Base-by-base conservation (phyloP, 2,888 invertebrate species). In the Osmoderma eremita region DNA sequence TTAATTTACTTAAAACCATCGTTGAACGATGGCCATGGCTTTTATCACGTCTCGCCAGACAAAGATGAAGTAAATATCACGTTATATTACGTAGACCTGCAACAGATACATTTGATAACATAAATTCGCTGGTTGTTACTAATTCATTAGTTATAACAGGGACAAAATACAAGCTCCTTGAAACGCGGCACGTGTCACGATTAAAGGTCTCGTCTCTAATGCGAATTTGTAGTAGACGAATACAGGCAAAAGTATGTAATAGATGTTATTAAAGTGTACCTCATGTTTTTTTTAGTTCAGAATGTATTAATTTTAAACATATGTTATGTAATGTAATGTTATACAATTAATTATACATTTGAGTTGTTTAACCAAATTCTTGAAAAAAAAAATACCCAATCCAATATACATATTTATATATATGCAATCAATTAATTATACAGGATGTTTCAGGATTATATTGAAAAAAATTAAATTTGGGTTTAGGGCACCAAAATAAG, bases 101-200 rank as follows among this genome's bases (percentile, higher is more conserved):
- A 13, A 17, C 13, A 58, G 13, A 58, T 45, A 42, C 10, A 30
- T 30, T 36, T 13, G 30, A 58, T 58, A 45, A 24, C 42, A 42
- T 58, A 58, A 58, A 17, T 58, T 58, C 12, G 45, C 30, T 45
- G n/a, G 13, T 58, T 42, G 15, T 58, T 58, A 58, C n/a, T 42
- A 45, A 45, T 24, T 22, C 24, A 58, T 24, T 45, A 24, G 17
- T 42, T 45, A 24, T 8, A 24, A 45, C 42, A 45, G 45, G 17
- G 24, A 58, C 42, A 58, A 58, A 45, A 15, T 13, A 22, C 8
- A 58, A 24, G 22, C 45, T 58, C 58, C 41, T 58, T 58, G 42
- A 58, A 58, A 58, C 15, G 42, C 42, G 58, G 24, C 58, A 58
- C 58, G 58, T 58, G 58, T 24, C 24, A 24, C 58, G 42, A 58